Base-by-base conservation (phyloP, 2,113 vertebrate species). In the Phycodurus eques region DNA sequence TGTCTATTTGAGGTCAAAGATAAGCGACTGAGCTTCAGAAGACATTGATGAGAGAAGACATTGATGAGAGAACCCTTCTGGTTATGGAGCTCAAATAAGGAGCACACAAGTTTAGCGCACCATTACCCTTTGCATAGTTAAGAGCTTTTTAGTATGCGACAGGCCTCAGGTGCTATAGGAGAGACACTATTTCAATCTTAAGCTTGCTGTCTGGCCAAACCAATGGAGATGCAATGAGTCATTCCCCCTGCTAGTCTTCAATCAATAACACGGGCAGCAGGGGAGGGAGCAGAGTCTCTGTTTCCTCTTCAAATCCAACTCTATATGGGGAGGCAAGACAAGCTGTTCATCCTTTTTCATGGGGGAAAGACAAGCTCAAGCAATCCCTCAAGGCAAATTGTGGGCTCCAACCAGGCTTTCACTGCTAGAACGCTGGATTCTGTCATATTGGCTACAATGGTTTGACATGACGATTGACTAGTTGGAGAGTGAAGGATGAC, bases 261-360 rank as follows among this genome's bases (percentile, higher is more conserved):
- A 89, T 90, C 88, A 88, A 88, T 88, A 86, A 44, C 68, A 67
- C 67, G 71, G 67, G 69, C 78, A 77, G 80, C 72, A 73, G 70
- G 82, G 74, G 71, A 74, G 68, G 73, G 11, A 70, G 63, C 42
- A 27, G 73, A 73, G 72, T 87, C 71, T 77, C 70, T 11, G 57
- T 79, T 83, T 84, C 77, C 62, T 72, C 79, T 86, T 86, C 81
- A 88, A 86, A 89, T 82, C 80, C 81, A 62, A 78, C 72, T 84
- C 77, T 78, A 86, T 88, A 81, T 80, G 75, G 76, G 70, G 20
- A 78, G 67, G 80, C 73, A 85, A 87, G 85, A 85, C 85, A 80
- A 81, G 54, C 72, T 70, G 67, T 77, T 78, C 82, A 85, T 82
- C 76, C 79, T 82, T 85, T 80, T 85, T 86, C 85, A 80, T 59